Evolutionary conservation across 2,113 vertebrate genomes (phyloP), one percentile per base, ranked within the genome.

Genomic region (Periophthalmodon schlosseri): DNA sequence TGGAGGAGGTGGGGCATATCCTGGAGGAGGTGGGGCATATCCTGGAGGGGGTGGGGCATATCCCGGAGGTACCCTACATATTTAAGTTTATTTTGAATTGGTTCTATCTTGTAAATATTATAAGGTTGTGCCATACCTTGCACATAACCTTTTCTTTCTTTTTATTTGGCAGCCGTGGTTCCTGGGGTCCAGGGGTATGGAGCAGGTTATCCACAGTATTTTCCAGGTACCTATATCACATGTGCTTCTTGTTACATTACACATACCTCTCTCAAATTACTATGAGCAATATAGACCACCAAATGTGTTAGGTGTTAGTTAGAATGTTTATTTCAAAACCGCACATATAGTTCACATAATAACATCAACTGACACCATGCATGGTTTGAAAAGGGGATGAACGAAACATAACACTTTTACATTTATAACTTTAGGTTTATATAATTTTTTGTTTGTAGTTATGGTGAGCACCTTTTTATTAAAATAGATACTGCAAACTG

Each of bases 121-220:
- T 28, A 28, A 28, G 57, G 10, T 61, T 33, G 58, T 61, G 2
- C 23, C 5, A 34, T 34, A 5, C 14, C 15, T 18, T 63, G 3
- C 60, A 34, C 15, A 34, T 63, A 9, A 60, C 23, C 21, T 63
- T 15, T 34, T 33, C 14, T 63, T 33, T 18, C n/a, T 69, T 63
- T 73, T 66, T 3, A 39, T 74, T 50, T 75, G 69, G 24, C 69
- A 93, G 91, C 87, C 81, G 85, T 5, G 52, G 88, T 39, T 78
- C 80, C 60, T 46, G 70, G 85, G 2, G 84, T 14, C 63, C 91
- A 89, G 63, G 89, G 86, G 67, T 92, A 91, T 76, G 87, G 86
- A 76, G 90, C 84, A 68, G 88, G 87, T 74, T 93, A 88, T 79
- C 93, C 91, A 47, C 94, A 92, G 74, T 86, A 77, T 61, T 90